A percentile compares a stretch with the other conserved stretches of the same genome.
phyloP scores from a whole-genome alignment of 2,888 invertebrate genomes.

The Eristalis arbustorum region DNA sequence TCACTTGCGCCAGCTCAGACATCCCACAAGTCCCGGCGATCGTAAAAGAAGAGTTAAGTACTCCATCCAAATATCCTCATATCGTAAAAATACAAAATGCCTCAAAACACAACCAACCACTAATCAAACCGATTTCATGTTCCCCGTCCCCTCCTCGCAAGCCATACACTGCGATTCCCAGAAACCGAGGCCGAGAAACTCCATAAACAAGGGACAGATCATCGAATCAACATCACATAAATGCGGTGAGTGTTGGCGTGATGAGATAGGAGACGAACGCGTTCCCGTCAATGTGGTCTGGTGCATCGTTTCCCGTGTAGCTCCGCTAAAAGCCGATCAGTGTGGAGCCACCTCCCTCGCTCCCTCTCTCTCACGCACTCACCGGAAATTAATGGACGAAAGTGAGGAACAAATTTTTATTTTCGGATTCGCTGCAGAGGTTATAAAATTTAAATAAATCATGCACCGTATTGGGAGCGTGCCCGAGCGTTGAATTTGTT shows the following conservation, averaged over 20 bases:
- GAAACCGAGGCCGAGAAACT: constrained; percentile 46
- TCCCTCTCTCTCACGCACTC: not conserved
- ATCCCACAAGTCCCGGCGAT: constrained; percentile 19
- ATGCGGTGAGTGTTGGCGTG: constrained; percentile 51
- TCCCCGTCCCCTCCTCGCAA: not conserved
- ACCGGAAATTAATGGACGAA: constrained; percentile 53
- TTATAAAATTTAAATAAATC: constrained; percentile 57
- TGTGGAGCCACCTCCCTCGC: not conserved
- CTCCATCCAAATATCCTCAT: constrained; percentile 24
- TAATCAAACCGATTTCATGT: constrained; percentile 22
- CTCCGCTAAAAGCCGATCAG: constrained; percentile 9
- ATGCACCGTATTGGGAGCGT: constrained; percentile 35
- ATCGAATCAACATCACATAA: constrained; percentile 41
- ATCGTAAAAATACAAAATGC: constrained; percentile 26
- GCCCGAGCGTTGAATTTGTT: constrained; percentile 32
- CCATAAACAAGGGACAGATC: constrained; percentile 57
- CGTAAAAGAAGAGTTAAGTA: constrained; percentile 53
- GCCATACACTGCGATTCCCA: constrained; percentile 25
- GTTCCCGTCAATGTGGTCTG: constrained; percentile 27
- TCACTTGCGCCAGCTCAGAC: not conserved
- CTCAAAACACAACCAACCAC: constrained; percentile 38
- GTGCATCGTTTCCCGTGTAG: not conserved
- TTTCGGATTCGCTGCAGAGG: constrained; percentile 43
- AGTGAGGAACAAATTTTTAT: constrained; percentile 44
- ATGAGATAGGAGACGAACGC: constrained; percentile 45